A percentile compares a stretch with the other conserved stretches of the same genome.
Conservation (phyloP, 2,888 invertebrate genomes). For the Augochlorella aurata region DNA sequence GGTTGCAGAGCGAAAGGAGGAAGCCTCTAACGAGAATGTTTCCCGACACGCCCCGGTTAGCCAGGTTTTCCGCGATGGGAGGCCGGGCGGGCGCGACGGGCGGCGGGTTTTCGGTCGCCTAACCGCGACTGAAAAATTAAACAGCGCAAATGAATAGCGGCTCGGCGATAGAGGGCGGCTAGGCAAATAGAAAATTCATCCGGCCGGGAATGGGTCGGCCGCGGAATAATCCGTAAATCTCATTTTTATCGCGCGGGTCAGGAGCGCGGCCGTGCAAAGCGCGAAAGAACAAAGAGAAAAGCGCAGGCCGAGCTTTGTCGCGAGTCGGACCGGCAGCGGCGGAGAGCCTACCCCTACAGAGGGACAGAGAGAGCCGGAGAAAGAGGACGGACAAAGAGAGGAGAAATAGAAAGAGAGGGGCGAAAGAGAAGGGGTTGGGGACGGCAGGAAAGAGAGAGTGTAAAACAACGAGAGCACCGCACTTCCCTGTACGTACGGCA, state of each 20-base stretch:
- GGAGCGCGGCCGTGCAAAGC: conserved; percentile 11
- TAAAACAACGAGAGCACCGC: conserved; percentile 47
- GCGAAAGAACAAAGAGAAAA: conserved; percentile 50
- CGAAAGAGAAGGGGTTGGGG: conserved; percentile 2
- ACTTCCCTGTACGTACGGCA: conserved; percentile 48
- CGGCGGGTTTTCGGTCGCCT: background rate
- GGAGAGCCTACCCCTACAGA: background rate
- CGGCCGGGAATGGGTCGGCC: background rate
- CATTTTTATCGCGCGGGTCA: conserved; percentile 42
- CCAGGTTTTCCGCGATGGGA: background rate
- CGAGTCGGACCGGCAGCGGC: conserved; percentile 12
- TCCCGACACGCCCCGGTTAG: background rate
- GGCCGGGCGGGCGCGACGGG: too few species aligned
- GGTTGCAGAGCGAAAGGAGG: background rate
- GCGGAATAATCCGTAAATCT: conserved; percentile 52
- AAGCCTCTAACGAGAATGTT: background rate
- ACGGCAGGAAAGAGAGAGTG: conserved; percentile 44
- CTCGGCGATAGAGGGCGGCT: too few species aligned
- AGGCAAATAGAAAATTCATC: conserved; percentile 15
- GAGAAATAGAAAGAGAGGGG: too few species aligned
- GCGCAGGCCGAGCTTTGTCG: conserved; percentile 15
- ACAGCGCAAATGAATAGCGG: background rate
- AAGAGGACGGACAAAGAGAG: too few species aligned
- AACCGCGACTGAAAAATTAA: background rate
- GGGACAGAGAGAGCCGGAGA: background rate